A percentile compares a stretch with the other conserved stretches of the same genome.
Conservation (phyloP, 2,888 invertebrate genomes). For the Xestobium rufovillosum region DNA sequence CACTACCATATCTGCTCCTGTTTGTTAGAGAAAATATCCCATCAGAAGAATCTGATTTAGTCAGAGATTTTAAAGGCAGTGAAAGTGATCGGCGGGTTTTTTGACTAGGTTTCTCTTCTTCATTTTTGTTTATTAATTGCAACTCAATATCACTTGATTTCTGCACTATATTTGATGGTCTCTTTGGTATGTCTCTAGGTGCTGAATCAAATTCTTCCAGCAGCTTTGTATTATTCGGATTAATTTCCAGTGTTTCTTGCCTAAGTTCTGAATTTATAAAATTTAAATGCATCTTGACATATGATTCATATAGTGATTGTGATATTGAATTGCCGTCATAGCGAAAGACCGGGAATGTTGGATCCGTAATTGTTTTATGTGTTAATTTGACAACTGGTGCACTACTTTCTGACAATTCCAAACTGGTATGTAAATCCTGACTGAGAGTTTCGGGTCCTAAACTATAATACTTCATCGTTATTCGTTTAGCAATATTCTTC, state of each 20-base stretch:
- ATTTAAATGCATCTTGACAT: slow-evolving; percentile 58
- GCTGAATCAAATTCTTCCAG: slow-evolving; percentile 23
- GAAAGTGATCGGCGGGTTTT: slow-evolving; percentile 52
- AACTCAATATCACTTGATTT: slow-evolving; percentile 5
- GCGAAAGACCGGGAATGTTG: slow-evolving; percentile 68
- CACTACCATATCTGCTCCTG: slow-evolving; percentile 30
- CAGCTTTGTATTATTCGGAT: slow-evolving; percentile 22
- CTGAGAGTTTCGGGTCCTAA: slow-evolving; percentile 43
- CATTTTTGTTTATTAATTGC: neutral
- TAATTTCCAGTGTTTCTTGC: slow-evolving; percentile 14
- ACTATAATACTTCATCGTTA: slow-evolving; percentile 51
- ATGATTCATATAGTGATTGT: slow-evolving; percentile 62
- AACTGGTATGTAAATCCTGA: slow-evolving; percentile 21
- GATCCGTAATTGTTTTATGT: slow-evolving; percentile 72
- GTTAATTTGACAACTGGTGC: slow-evolving; percentile 25
- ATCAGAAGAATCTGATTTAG: slow-evolving; percentile 27
- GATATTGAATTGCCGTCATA: slow-evolving; percentile 68
- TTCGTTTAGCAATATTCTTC: slow-evolving; percentile 48
- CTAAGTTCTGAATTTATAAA: slow-evolving; percentile 37
- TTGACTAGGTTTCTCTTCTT: slow-evolving; percentile 9
- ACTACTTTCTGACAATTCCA: slow-evolving; percentile 36
- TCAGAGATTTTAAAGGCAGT: slow-evolving; percentile 63
- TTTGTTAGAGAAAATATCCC: slow-evolving; percentile 6
- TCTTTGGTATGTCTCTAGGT: too few species aligned
- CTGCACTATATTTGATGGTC: neutral